These are phyloP conservation scores for Ophiodon elongatus DNA, from an alignment of 2,113 vertebrate genomes.

Conservation along the genomic window DNA sequence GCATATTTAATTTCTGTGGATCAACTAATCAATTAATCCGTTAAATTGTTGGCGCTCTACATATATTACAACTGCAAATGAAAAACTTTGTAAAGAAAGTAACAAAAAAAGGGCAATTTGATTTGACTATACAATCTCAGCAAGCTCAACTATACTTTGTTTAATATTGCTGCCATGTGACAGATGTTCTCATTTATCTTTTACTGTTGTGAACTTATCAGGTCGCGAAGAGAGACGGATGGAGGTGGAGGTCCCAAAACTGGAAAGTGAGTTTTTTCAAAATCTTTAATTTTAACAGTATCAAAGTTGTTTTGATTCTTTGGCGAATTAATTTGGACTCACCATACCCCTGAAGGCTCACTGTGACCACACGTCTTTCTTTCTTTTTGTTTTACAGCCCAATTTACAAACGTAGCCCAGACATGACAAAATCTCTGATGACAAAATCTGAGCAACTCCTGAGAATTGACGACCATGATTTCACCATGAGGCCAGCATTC, in stretches of 20 bases:
- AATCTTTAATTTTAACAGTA: background rate
- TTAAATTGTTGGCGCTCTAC: background rate
- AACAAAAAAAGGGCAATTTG: background rate
- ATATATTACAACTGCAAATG: background rate
- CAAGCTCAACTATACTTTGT: background rate
- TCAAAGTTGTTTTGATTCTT: background rate
- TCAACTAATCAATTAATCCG: too few relatives aligned
- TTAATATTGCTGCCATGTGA: background rate
- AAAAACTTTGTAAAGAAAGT: background rate
- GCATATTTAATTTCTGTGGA: background rate
- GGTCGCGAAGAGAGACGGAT: slow-evolving; percentile 82
- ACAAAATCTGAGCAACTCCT: slow-evolving; percentile 97
- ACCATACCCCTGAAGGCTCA: background rate
- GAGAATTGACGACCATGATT: slow-evolving; percentile 97
- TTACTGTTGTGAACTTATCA: slow-evolving; percentile 45
- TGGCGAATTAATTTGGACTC: background rate
- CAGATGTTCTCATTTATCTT: background rate
- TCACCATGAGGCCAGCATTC: slow-evolving; percentile 98
- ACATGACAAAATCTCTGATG: slow-evolving; percentile 94
- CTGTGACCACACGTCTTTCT: background rate
- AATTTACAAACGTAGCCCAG: slow-evolving; percentile 93
- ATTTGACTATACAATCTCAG: background rate
- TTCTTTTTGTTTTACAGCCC: slow-evolving; percentile 83
- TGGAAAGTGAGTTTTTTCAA: slow-evolving; percentile 84
- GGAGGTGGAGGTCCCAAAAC: slow-evolving; percentile 83